Conservation (phyloP, 2,113 vertebrate genomes). For the Alligator mississippiensis region DNA sequence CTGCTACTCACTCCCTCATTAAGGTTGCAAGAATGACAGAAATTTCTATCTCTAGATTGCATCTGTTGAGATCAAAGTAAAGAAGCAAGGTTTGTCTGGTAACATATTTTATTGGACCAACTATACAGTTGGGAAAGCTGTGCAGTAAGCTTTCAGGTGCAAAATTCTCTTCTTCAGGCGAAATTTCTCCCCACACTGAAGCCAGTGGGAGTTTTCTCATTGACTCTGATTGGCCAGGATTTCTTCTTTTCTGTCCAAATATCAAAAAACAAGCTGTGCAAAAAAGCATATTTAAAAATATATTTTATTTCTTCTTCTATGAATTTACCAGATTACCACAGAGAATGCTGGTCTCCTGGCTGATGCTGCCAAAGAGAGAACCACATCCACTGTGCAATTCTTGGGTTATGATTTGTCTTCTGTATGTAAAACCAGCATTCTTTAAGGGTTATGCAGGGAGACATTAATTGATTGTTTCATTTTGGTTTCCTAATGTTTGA, state of each 20-base stretch:
- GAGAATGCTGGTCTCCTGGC: neutral
- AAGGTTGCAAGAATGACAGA: neutral
- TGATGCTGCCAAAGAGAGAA: neutral
- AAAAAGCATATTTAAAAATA: neutral
- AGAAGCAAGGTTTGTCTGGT: too few relatives aligned
- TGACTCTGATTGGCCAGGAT: neutral
- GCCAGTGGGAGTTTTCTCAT: neutral
- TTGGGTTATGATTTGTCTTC: neutral
- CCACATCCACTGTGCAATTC: neutral
- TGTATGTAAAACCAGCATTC: neutral
- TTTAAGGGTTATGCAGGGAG: neutral
- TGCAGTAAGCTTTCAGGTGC: too few relatives aligned
- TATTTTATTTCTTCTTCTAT: neutral
- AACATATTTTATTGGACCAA: too few relatives aligned
- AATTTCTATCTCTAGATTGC: neutral
- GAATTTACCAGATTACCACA: neutral
- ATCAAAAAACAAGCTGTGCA: neutral
- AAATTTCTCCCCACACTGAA: neutral
- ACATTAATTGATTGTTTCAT: neutral
- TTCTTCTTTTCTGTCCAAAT: neutral
- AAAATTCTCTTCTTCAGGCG: neutral
- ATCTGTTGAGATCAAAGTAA: neutral
- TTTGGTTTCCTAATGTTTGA: neutral
- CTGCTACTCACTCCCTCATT: neutral
- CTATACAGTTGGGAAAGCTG: too few relatives aligned